These are phyloP conservation scores for Clusia tigrina DNA, from an alignment of 2,888 invertebrate species.

Conservation along the genomic window DNA sequence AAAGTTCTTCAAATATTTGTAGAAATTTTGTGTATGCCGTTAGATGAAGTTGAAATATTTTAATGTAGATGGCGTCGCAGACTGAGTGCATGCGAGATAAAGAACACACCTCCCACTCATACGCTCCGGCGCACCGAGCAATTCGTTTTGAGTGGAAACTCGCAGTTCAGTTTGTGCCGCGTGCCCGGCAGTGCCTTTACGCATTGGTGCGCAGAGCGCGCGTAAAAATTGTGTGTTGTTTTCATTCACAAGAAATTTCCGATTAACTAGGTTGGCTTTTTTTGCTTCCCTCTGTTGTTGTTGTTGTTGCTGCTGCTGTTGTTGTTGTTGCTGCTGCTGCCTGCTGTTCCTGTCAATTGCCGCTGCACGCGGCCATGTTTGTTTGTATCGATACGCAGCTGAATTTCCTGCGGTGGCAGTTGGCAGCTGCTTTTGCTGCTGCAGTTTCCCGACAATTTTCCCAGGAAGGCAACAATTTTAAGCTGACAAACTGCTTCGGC, in stretches of 20 bases:
- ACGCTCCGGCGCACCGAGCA: neutral
- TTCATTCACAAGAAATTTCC: constrained; percentile 32
- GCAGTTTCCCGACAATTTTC: no score
- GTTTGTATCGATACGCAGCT: no score
- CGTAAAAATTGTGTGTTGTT: neutral
- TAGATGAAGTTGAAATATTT: constrained; percentile 44
- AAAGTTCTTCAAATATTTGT: constrained; percentile 40
- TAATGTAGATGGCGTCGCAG: constrained; percentile 44
- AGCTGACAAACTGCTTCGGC: no score
- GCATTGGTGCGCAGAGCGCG: neutral
- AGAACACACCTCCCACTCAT: constrained; percentile 17
- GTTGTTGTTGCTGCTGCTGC: no score
- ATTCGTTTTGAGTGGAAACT: constrained; percentile 16
- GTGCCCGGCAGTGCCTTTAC: neutral
- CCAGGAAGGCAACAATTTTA: no score
- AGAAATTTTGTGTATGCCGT: constrained; percentile 43
- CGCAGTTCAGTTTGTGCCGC: constrained; percentile 3
- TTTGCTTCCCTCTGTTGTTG: neutral
- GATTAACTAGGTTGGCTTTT: constrained; percentile 26
- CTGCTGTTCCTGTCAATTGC: no score
- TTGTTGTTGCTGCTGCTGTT: constrained; percentile 11
- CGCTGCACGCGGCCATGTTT: no score
- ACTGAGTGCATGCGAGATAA: constrained; percentile 13
- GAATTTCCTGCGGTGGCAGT: no score
- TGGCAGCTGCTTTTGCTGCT: no score